Conservation (phyloP, 2,888 invertebrate species). For the Mimas tiliae region DNA sequence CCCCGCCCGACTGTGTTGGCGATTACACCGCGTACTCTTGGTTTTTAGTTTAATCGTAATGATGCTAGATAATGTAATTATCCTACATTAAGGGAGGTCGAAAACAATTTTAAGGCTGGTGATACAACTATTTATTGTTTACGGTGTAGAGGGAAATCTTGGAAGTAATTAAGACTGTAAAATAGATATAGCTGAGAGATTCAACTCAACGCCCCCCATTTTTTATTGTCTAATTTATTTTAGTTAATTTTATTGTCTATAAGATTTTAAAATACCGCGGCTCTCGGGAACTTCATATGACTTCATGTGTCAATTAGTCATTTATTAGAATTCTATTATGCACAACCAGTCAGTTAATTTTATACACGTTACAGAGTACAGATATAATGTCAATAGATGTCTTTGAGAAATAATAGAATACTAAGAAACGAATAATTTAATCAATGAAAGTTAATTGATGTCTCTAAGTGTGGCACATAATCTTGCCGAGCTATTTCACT, state of each 20-base stretch:
- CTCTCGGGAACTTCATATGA: no score
- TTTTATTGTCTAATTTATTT: constrained; percentile 47
- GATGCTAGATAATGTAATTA: constrained; percentile 35
- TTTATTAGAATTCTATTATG: no score
- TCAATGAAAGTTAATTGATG: no score
- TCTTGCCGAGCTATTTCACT: constrained; percentile 5
- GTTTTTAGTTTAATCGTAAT: constrained; percentile 26
- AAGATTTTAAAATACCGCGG: background rate
- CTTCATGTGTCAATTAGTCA: no score
- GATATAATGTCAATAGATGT: no score
- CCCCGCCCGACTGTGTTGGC: constrained; percentile 20
- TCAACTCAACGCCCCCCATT: constrained; percentile 62
- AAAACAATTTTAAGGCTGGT: constrained; percentile 75
- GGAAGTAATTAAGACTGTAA: constrained; percentile 55
- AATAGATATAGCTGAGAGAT: constrained; percentile 61
- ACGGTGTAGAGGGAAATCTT: constrained; percentile 37
- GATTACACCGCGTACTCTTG: constrained; percentile 15
- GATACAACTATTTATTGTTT: constrained; percentile 69
- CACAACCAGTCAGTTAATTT: no score
- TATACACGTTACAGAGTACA: no score
- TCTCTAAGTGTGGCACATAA: no score
- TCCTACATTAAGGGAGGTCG: constrained; percentile 29
- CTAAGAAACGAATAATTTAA: no score
- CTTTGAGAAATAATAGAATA: no score
- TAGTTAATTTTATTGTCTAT: constrained; percentile 43